Base-by-base conservation (phyloP, 2,888 invertebrate genomes). In the Plebejus argus region DNA sequence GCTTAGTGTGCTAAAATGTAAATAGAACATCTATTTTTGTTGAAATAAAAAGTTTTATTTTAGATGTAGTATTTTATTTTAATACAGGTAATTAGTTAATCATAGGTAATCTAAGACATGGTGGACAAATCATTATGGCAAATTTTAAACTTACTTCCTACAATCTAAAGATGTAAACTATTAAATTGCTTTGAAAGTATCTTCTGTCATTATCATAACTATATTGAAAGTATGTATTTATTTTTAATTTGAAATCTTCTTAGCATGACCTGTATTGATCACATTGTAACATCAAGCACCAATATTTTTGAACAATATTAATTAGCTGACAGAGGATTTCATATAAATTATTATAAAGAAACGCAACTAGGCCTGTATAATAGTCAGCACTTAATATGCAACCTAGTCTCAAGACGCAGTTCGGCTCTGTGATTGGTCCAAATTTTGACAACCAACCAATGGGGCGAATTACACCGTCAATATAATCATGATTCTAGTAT, bases 241-340 rank as follows among this genome's bases (percentile, higher is more conserved):
- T 28, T 66, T 66, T 66, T 28, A 20, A 28, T 20, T 72, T 39
- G 72, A 23, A 72, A 72, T 20, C n/a, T 71, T 70, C 78, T 49
- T 72, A 77, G 77, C 74, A 81, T 75, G 78, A 82, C 20, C 20
- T 83, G 66, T 66, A 33, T 66, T 66, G 33, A 66, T 66, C 79
- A 86, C 84, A 85, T 85, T 84, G 84, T 83, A 81, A 85, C 86
- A 88, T 88, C 82, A 90, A 91, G 91, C 91, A 91, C 91, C 91
- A 90, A 87, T 84, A 84, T 85, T 85, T 53, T 66, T 66, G 66
- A 28, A 66, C 66, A 66, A 18, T 18, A n/a, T n/a, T n/a, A 61
- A 23, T 20, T 20, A 66, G 66, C 28, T 66, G 33, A 28, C 28
- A 66, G 66, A 28, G 28, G 28, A 61, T 49, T 49, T 15, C 10